Evolutionary conservation across 2,888 invertebrate species (phyloP).

Genomic region (Chymomyza procnemis): DNA sequence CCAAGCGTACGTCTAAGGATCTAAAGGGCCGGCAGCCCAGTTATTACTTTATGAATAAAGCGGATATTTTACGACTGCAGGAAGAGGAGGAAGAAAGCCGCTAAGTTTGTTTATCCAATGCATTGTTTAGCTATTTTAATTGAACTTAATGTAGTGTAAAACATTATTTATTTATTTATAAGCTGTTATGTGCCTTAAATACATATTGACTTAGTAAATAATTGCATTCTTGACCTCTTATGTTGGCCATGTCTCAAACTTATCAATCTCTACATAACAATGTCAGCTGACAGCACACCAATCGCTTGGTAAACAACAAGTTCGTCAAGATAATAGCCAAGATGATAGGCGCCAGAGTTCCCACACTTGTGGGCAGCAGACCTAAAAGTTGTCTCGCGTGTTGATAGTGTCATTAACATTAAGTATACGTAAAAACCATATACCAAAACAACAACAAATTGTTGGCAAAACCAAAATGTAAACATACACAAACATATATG

Average conservation of each 20-base stretch:
- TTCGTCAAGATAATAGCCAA: not conserved
- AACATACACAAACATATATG: not conserved
- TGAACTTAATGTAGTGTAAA: not conserved
- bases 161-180: not conserved
- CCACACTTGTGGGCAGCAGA: not conserved
- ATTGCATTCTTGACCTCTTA: not conserved
- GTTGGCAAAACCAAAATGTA: not conserved
- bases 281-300: too few relatives aligned
- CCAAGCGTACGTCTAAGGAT: conserved; percentile 90
- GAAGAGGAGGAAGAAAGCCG: conserved; percentile 86
- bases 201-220: not conserved
- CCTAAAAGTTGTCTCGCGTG: not conserved
- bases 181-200: conserved; percentile 1
- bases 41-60: conserved; percentile 95
- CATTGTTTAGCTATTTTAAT: too few relatives aligned
- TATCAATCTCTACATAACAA: too few relatives aligned
- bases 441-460: not conserved
- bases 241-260: not conserved
- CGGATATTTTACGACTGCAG: conserved; percentile 89
- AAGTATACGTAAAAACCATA: not conserved
- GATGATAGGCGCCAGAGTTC: not conserved
- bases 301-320: too few relatives aligned
- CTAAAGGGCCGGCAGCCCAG: conserved; percentile 92
- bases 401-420: not conserved
- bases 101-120: conserved; percentile 40